Evolutionary conservation across 2,888 invertebrate genomes (phyloP), one percentile per base, ranked within the genome.

Genomic region (Thecocarcelia acutangulata): DNA sequence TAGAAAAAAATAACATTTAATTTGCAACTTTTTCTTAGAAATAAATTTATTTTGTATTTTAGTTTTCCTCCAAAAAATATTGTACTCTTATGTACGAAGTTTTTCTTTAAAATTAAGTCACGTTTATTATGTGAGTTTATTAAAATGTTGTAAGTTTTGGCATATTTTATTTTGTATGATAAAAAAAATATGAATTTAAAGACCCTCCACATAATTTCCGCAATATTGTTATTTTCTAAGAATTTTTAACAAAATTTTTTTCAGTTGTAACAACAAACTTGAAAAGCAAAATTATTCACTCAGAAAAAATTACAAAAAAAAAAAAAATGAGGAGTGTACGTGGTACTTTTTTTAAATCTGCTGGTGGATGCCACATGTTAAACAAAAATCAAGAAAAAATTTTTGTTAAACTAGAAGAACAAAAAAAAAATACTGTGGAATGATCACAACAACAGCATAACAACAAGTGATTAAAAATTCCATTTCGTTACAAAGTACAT

Each of bases 151-250:
- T 28, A 40, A 54, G 50, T 59, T 37, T 2, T 37, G 1, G 24
- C 8, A 42, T 0, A 17, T 64, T 40, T 56, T 33, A 11, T 28
- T 17, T 24, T 61, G 6, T 59, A 40, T 50, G 21, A 46, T 70
- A 40, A 33, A 50, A 68, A 50, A 56, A 48, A 13, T 69, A 37
- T 70, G 40, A 69, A 52, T 68, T 72, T 24, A 21, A 73, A 77
- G 82, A 74, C 82, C 82, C 69, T 78, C 78, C 82, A 64, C 82
- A 74, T 78, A 61, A 82, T 82, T 69, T 82, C 82, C 78, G 73
- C 78, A 69, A 74, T 63, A 46, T 58, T 21, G 13, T 37, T 33
- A 54, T 72, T 70, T 78, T 77, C 73, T 52, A 74, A 50, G 82
- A 82, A 78, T 64, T 73, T 50, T 73, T 2, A 59, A 56, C 13